Evolutionary conservation across 30 jellyfish, hydroid and myxozoan genomes (phyloP), one percentile per base, ranked within the genome.

Genomic region (Catostylus mosaicus): DNA sequence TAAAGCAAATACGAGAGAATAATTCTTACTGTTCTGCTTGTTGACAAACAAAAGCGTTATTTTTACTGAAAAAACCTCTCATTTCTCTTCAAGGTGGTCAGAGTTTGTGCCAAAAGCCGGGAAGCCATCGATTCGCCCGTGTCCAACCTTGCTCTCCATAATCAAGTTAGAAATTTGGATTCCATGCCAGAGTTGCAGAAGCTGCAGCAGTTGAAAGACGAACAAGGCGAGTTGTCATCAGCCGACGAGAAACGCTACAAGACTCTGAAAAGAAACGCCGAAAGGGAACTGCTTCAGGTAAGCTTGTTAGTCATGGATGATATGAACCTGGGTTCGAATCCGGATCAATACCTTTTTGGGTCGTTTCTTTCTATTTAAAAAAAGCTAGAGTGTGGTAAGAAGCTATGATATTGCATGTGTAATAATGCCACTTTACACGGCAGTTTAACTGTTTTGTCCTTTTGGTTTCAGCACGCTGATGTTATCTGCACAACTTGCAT

Each of bases 81-180:
- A 1, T 24, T 37, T 34, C 80, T 37, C 33, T 16, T 56, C 0
- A 32, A 88, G 99, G 99, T 95, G 52, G 99, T 95, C 33, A 83
- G 99, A n/a, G 86, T 95, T 51, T 96, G 99, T 60, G 99, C 99
- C 30, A 95, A 95, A 51, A 95, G 99, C 80, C 73, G 99, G 22
- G 99, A 95, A 80, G 98, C 99, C 16, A 95, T 95, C 54, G 99
- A 95, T 36, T 89, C 98, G 30, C 98, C 97, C 22, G 98, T 95
- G n/a, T 51, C 97, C 33, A 62, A 43, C 59, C 84, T 95, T n/a
- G 97, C 98, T 10, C 87, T 95, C 69, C 99, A 95, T 65, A 89
- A 90, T 66, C 98, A 95, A 76, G 98, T 95, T 45, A 93, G 99
- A 24, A 94, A 88, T 65, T 71, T 95, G 83, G 98, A 95, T 29